A percentile compares a stretch with the other conserved stretches of the same genome.
phyloP scores from a whole-genome alignment of 2,797 vertebrate genomes.

The Fistularia tabacaria region DNA sequence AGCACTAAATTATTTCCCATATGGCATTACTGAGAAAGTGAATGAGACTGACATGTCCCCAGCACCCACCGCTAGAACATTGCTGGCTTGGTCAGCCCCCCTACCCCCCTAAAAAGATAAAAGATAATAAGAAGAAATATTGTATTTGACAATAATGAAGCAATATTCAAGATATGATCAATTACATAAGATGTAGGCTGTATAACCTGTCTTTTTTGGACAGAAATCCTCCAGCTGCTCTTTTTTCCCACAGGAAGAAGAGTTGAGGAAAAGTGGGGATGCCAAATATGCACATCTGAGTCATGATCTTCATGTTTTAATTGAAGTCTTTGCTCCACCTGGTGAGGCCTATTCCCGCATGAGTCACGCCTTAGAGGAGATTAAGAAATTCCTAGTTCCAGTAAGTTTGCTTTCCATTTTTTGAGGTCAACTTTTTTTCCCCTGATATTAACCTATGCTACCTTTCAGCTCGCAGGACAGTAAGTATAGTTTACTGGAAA shows the following conservation, averaged over 20 bases:
- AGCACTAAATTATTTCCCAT: no score
- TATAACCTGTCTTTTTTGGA: neutral
- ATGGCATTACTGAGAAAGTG: no score
- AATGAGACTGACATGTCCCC: no score
- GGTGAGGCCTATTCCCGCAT: conserved; percentile 98
- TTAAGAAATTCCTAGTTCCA: conserved; percentile 98
- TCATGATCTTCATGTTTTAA: conserved; percentile 97
- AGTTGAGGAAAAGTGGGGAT: conserved; percentile 94
- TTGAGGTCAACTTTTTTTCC: conserved; percentile 17
- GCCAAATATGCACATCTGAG: conserved; percentile 95
- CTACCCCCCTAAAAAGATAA: no score
- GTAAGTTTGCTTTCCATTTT: conserved; percentile 81
- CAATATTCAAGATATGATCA: no score
- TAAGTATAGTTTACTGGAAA: conserved; percentile 19
- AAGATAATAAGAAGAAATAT: no score
- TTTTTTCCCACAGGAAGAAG: conserved; percentile 87
- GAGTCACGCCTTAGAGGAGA: conserved; percentile 98
- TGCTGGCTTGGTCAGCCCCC: no score
- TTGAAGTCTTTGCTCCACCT: conserved; percentile 98
- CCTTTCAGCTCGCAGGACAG: conserved; percentile 3
- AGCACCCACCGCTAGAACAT: no score
- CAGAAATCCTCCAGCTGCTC: neutral
- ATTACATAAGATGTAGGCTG: no score
- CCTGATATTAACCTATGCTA: conserved; percentile 14
- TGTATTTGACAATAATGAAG: no score